phyloP scores from a whole-genome alignment of 2,797 vertebrate genomes.

The Phrynocephalus vlangalii region DNA sequence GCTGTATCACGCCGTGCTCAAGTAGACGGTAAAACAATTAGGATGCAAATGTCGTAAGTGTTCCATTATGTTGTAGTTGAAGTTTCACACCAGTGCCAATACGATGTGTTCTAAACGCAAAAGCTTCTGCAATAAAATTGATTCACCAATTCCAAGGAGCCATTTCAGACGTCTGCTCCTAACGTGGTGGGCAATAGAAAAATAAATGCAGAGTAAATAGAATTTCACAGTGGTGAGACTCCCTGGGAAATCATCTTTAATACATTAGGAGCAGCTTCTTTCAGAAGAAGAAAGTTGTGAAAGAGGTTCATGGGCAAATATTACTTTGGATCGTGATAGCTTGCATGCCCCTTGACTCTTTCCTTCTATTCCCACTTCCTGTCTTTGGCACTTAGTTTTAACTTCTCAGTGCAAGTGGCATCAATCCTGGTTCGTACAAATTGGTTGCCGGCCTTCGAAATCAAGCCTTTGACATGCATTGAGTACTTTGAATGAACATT shows the following conservation, averaged over 20 bases:
- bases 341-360: constrained; percentile 8
- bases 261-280: constrained; percentile 38
- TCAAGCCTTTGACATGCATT: background rate
- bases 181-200: constrained; percentile 69
- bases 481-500: background rate
- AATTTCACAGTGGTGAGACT: constrained; percentile 66
- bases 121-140: constrained; percentile 52
- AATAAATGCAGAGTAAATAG: constrained; percentile 74
- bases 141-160: constrained; percentile 62
- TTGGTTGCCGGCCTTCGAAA: background rate
- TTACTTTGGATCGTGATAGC: constrained; percentile 25
- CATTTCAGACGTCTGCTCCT: constrained; percentile 58
- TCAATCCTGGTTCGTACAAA: background rate
- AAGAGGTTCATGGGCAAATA: constrained; percentile 26
- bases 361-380: background rate
- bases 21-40: constrained; percentile 37
- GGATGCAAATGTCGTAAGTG: constrained; percentile 42
- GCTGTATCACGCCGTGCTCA: background rate
- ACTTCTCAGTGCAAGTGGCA: background rate
- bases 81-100: constrained; percentile 35
- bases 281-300: constrained; percentile 23
- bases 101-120: constrained; percentile 52
- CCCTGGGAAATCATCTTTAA: constrained; percentile 59
- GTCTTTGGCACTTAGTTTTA: constrained; percentile 9
- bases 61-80: constrained; percentile 38